Evolutionary conservation across 2,113 vertebrate species (phyloP).

Genomic region (Muscicapa adusta): DNA sequence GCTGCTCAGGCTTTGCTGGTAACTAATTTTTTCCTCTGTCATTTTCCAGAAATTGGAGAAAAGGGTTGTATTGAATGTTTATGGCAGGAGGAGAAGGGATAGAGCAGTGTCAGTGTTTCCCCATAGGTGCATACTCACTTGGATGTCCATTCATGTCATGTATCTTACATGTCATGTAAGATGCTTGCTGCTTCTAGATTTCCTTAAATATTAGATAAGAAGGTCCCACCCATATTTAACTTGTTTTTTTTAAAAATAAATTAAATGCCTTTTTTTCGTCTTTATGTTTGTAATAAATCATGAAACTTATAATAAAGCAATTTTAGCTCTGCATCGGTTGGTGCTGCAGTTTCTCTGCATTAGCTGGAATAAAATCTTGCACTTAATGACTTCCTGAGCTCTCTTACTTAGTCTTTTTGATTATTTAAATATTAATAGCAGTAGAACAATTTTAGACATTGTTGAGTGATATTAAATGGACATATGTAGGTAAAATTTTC

Average conservation of each 20-base stretch:
- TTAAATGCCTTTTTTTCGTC: background rate
- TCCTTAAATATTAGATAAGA: background rate
- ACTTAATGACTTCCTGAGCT: background rate
- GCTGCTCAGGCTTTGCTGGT: background rate
- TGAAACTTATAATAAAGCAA: background rate
- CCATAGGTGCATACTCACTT: background rate
- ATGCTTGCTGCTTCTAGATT: background rate
- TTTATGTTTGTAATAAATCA: background rate
- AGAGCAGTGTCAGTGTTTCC: background rate
- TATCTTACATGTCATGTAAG: too few species aligned
- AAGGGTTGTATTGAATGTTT: background rate
- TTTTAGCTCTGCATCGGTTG: background rate
- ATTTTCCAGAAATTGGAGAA: background rate
- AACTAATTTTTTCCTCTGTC: background rate
- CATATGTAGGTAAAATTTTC: background rate
- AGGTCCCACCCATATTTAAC: background rate
- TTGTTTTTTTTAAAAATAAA: background rate
- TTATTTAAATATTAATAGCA: background rate
- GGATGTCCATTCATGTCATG: background rate
- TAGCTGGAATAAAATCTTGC: background rate
- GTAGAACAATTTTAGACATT: background rate
- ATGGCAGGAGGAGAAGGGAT: background rate
- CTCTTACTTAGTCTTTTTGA: background rate
- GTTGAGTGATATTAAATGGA: background rate
- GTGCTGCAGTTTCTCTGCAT: background rate